Base-by-base conservation (phyloP, 2,888 invertebrate species). In the Epsilonema sp. region DNA sequence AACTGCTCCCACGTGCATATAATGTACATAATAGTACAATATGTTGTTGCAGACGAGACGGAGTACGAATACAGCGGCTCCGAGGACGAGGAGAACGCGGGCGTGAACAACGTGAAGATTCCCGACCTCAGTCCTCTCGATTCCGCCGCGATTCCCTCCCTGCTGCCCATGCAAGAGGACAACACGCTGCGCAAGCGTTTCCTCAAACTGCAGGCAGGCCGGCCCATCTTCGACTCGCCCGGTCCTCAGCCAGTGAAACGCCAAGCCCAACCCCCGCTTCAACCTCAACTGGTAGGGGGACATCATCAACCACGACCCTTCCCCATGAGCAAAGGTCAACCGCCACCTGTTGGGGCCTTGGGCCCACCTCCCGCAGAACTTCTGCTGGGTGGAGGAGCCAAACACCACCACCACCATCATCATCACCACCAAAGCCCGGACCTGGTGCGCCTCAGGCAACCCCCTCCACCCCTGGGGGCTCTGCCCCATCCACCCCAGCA, bases 101-200 rank as follows among this genome's bases (percentile, higher is more conserved):
- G 22, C 5, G 31, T 36, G 24, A 45, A 24, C 8, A 31, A 24
- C 2, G 26, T 42, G 21, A 31, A 24, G 3, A 40, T 20, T 19
- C 45, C 38, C 21, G 39, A 49, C 13, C 31, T 46, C 19, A 20
- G 4, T 3, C 3, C 31, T 26, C 39, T 39, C 8, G 39, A 39
- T 8, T 5, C 8, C 8, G 39, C 5, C 16, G 8, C 16, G 8
- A n/a, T 51, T 25, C 49, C 69, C 52, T 89, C 87, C 51, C 89
- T 90, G 61, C 81, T 92, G 55, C 85, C 84, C 67, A 78, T 80
- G 45, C 76, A 76, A 50, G 85, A 85, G 50, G 92, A 92, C 47
- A 89, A 92, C 67, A 97, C 94, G 13, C 74, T 97, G 51, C 78
- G 92, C 40, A 77, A 92, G 50, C 94, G 94, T 73, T 97, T 97